Evolutionary conservation across 2,888 invertebrate species (phyloP).

Genomic region (Cryptocheilus praepositus): DNA sequence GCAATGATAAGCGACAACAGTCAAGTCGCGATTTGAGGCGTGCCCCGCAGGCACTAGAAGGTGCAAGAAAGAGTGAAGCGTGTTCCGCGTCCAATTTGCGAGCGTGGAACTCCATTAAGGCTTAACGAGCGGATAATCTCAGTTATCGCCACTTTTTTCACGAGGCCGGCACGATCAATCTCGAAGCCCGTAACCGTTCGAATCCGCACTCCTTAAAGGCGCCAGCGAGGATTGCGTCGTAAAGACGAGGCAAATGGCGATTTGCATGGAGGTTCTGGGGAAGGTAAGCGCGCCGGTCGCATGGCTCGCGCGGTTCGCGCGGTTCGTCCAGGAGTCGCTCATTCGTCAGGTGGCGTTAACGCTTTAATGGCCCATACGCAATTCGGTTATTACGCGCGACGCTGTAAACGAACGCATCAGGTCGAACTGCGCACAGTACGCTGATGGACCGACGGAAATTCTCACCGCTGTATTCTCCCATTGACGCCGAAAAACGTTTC

Average conservation of each 20-base stretch:
- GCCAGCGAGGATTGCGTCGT: constrained; percentile 35
- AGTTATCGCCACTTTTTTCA: too few species aligned
- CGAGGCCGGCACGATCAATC: constrained; percentile 35
- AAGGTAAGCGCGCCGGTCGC: too few species aligned
- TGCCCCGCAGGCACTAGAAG: too few species aligned
- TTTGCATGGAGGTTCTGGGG: constrained; percentile 33
- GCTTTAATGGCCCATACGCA: constrained; percentile 55
- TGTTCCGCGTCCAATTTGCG: too few species aligned
- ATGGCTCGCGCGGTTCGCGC: background rate
- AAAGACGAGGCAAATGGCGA: constrained; percentile 50
- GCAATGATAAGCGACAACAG: too few species aligned
- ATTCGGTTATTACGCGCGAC: constrained; percentile 53
- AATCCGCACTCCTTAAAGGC: constrained; percentile 30
- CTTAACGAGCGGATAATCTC: too few species aligned
- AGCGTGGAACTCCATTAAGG: too few species aligned
- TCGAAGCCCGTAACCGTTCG: too few species aligned
- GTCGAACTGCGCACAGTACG: background rate
- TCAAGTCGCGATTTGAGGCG: too few species aligned
- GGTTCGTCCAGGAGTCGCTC: constrained; percentile 14
- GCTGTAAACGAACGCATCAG: constrained; percentile 21
- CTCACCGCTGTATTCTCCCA: background rate
- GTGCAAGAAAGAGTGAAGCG: too few species aligned
- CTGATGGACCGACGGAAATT: background rate
- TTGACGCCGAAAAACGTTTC: constrained; percentile 5
- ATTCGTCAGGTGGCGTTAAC: constrained; percentile 54